Base-by-base conservation (phyloP, 2,113 vertebrate genomes). In the Hyperopisus bebe region DNA sequence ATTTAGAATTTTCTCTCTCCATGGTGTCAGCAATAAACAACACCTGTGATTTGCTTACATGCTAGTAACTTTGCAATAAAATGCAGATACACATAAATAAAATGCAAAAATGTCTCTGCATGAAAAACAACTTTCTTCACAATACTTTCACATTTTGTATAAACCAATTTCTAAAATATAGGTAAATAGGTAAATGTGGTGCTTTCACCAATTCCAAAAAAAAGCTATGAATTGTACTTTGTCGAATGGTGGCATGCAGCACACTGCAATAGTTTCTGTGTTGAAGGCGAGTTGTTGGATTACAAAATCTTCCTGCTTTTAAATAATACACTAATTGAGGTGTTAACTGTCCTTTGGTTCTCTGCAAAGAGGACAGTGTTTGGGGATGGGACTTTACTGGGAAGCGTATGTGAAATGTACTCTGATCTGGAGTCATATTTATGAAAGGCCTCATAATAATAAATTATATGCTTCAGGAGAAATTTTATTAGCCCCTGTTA, bases 1-100 rank as follows among this genome's bases (percentile, higher is more conserved):
- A 90, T 66, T 84, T 58, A 31, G 1, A 85, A 87, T 89, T 89
- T 91, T 91, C 92, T 58, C 90, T 50, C 48, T 77, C 53, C 39
- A 58, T 15, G 70, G 39, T n/a, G 87, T 90, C 58, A 51, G 50
- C n/a, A 88, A 90, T 88, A 80, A 77, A 90, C 17, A 55, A 88
- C 27, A 55, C 62, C 46, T 86, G 58, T 1, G 13, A 31, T 35
- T 31, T 80, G 4, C 74, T 39, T 42, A 77, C 31, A 77, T 35
- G 35, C 35, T 5, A 80, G 77, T 51, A 77, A 31, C 21, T 89
- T 77, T 50, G n/a, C 19, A 50, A 47, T 35, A n/a, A 19, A 42
- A 39, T 39, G 11, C 70, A 77, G 62, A 31, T 70, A 44, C 42
- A 24, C 77, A 15, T 84, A 44, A 84, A 84, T 8, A 44, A 80